Evolutionary conservation across 1,140 invertebrate genomes (phyloP).

Genomic region (Ylistrum balloti): DNA sequence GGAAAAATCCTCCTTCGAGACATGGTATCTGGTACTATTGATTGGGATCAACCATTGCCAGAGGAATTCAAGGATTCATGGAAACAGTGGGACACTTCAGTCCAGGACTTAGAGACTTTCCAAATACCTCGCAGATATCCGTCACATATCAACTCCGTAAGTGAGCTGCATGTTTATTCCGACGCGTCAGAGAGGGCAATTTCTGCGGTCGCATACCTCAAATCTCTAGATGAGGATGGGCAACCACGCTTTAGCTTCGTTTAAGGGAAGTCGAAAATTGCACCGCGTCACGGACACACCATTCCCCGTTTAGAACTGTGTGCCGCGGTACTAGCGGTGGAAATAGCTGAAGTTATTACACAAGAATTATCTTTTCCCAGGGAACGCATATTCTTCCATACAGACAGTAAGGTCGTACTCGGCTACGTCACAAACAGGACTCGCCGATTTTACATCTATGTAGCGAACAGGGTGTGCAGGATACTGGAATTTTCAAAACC

Average conservation of each 20-base stretch:
- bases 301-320: background rate
- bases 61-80: too few relatives aligned
- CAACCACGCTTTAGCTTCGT: background rate
- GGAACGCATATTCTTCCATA: background rate
- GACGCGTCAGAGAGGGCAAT: too few relatives aligned
- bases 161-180: too few relatives aligned
- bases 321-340: background rate
- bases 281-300: background rate
- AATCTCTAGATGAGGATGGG: background rate
- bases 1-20: constrained; percentile 40
- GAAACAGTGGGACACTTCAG: background rate
- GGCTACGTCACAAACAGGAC: constrained; percentile 61
- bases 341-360: background rate
- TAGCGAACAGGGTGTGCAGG: constrained; percentile 56
- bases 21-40: background rate
- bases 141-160: too few relatives aligned
- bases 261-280: background rate
- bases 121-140: too few relatives aligned
- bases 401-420: constrained; percentile 58
- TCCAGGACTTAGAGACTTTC: too few relatives aligned
- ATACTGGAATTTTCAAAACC: constrained; percentile 45
- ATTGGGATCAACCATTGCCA: too few relatives aligned
- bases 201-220: background rate
- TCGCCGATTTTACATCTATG: constrained; percentile 62
- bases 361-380: too few relatives aligned